These are phyloP conservation scores for Lithobates pipiens DNA, from an alignment of 2,797 vertebrate species.

Conservation along the genomic window DNA sequence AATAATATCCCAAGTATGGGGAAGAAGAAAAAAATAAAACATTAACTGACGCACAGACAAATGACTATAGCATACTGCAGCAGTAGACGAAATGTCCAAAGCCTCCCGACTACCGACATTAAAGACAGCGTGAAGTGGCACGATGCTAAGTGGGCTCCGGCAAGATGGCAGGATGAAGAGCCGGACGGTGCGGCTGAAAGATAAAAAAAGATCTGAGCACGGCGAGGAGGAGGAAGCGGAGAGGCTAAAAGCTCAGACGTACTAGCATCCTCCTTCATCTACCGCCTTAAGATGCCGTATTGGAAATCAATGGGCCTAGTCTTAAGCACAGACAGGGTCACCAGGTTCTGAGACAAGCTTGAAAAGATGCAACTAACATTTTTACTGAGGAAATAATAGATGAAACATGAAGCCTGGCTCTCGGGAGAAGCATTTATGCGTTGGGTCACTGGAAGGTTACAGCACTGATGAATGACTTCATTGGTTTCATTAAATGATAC, in stretches of 20 bases:
- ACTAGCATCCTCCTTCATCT: not conserved
- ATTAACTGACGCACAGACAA: too few species aligned
- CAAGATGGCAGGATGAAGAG: not conserved
- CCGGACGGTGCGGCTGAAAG: not conserved
- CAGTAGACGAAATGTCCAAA: not conserved
- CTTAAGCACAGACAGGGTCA: conserved; percentile 30
- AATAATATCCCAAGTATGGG: too few species aligned
- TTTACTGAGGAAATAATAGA: conserved; percentile 26
- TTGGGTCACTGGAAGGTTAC: conserved; percentile 1
- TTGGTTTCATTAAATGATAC: not conserved
- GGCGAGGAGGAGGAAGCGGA: not conserved
- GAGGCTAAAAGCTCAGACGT: conserved; percentile 6
- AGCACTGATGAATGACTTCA: not conserved
- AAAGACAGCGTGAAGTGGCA: not conserved
- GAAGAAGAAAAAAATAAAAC: too few species aligned
- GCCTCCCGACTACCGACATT: not conserved
- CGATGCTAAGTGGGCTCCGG: not conserved
- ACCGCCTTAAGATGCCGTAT: conserved; percentile 14
- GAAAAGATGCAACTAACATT: conserved; percentile 13
- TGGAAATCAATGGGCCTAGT: conserved; percentile 54
- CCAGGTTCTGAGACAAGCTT: conserved; percentile 5
- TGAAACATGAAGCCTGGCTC: conserved; percentile 3
- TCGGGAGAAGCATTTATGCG: not conserved
- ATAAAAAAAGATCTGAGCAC: conserved; percentile 15
- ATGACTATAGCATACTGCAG: too few species aligned